Evolutionary conservation across 2,113 vertebrate genomes (phyloP), one percentile per base, ranked within the genome.

Genomic region (Parotia lawesii): DNA sequence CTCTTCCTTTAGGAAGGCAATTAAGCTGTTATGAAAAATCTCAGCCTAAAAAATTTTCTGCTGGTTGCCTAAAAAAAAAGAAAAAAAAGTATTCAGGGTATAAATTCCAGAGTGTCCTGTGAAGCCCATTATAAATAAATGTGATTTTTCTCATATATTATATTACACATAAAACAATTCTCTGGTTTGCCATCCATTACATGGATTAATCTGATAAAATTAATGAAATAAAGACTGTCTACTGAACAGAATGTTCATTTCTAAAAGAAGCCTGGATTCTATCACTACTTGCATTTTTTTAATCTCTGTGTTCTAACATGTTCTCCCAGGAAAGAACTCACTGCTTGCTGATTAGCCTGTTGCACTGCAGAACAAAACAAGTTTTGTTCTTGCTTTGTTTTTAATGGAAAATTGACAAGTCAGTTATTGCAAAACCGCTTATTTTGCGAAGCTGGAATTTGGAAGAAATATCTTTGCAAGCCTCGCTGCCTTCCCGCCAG

Each of bases 371-470:
- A 76, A 83, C 71, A 89, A 89, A 89, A 48, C 56, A 89, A 27
- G 14, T 87, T 95, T 88, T 92, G 50, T 82, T 69, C 78, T 54
- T 65, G 12, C 57, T 91, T 86, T 83, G 61, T 95, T 93, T 96
- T 91, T 77, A 51, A 88, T 96, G 91, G 91, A 95, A 91, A 90
- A 65, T 67, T 74, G 60, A 81, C 91, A 88, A 67, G 71, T 21
- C 85, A 45, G 60, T 69, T 87, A 66, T 83, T 93, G 85, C 90
- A 87, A 80, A 94, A 88, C 15, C 1, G 1, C 44, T 93, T 90
- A 56, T 87, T 94, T 83, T 70, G 75, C 51, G 35, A 76, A 73
- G 65, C 51, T 69, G 69, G 65, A 67, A 64, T 95, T 85, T 21
- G 58, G 71, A 64, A 96, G 48, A 50, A 73, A n/a, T 54, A 4